Evolutionary conservation across 2,113 vertebrate species (phyloP).

Genomic region (Pleuronectes platessa): DNA sequence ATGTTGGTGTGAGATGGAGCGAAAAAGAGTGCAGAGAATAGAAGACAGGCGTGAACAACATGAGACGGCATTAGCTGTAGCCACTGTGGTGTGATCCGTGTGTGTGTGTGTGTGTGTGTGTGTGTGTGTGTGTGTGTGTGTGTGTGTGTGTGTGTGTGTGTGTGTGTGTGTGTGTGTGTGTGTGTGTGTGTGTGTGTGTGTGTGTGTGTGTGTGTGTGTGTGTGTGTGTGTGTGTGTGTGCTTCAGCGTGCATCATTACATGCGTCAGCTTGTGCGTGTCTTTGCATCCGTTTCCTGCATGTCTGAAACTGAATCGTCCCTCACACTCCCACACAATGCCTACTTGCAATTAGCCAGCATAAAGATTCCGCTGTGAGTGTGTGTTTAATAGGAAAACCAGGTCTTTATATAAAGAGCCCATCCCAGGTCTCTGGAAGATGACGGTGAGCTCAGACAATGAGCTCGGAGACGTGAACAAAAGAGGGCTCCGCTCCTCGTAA

Average conservation of each 20-base stretch:
- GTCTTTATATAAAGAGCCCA: constrained; percentile 23
- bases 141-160: not conserved
- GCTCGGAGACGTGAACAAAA: constrained; percentile 44
- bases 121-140: not conserved
- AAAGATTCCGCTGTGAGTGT: constrained; percentile 9
- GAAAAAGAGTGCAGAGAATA: constrained; percentile 7
- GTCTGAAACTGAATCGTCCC: constrained; percentile 4
- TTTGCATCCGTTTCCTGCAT: constrained; percentile 17
- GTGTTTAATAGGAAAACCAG: constrained; percentile 24
- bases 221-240: not conserved
- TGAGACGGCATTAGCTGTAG: constrained; percentile 16
- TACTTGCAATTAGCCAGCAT: constrained; percentile 43
- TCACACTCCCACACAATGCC: constrained; percentile 38
- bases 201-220: not conserved
- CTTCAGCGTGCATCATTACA: constrained; percentile 2
- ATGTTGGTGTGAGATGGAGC: constrained; percentile 20
- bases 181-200: not conserved
- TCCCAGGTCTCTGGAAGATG: constrained; percentile 29
- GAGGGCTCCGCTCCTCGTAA: constrained; percentile 44
- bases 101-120: not conserved
- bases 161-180: not conserved
- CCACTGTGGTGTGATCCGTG: constrained; percentile 2
- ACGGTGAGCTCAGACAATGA: constrained; percentile 17
- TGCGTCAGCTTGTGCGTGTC: constrained; percentile 27
- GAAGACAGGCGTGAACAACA: constrained; percentile 12